Evolutionary conservation across 53 echinoderm and acorn worm species (phyloP).

Genomic region (Hippasteria phrygiana): DNA sequence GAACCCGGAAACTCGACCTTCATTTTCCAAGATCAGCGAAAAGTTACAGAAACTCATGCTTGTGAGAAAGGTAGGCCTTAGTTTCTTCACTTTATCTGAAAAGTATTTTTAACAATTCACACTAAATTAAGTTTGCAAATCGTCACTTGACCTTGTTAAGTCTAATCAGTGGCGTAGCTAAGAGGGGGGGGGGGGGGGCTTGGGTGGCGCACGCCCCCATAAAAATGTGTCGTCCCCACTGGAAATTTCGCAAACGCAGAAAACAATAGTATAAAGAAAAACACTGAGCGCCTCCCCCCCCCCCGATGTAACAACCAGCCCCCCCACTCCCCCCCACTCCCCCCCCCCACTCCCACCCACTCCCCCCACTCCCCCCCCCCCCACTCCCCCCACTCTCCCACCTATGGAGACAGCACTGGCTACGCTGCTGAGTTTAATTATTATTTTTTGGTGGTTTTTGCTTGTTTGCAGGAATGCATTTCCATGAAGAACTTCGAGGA

Average conservation of each 20-base stretch:
- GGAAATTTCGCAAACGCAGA: too few species aligned
- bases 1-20: slow-evolving; percentile 47
- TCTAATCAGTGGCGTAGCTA: too few species aligned
- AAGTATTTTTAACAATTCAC: background rate
- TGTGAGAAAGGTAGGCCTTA: slow-evolving; percentile 43
- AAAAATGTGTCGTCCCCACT: too few species aligned
- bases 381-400: background rate
- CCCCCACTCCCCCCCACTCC: too few species aligned
- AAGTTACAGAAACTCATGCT: slow-evolving; percentile 61
- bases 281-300: too few species aligned
- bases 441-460: background rate
- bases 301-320: too few species aligned
- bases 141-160: background rate
- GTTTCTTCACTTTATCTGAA: too few species aligned
- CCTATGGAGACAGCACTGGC: background rate
- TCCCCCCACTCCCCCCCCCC: too few species aligned
- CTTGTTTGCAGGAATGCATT: slow-evolving; percentile 10
- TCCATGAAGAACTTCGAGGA: background rate
- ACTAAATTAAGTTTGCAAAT: background rate
- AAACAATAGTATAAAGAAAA: too few species aligned
- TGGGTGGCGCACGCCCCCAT: too few species aligned
- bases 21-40: slow-evolving; percentile 35
- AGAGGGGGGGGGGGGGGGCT: too few species aligned
- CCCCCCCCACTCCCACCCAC: too few species aligned
- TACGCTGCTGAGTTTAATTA: background rate